Base-by-base conservation (phyloP, 2,113 vertebrate genomes). In the Equus quagga region DNA sequence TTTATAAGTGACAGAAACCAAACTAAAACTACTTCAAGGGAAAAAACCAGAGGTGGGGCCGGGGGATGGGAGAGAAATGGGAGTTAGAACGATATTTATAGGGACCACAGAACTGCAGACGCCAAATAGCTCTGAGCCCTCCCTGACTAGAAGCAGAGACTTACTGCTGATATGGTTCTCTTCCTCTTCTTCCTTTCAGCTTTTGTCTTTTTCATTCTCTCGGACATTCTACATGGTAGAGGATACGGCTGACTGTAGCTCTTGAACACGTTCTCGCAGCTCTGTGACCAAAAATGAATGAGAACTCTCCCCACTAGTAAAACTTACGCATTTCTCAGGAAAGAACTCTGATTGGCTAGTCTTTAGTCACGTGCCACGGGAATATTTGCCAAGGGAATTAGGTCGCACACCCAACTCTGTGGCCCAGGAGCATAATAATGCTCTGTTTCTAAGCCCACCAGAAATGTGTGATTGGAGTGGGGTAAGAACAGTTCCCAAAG, bases 281-380 rank as follows among this genome's bases (percentile, higher is more conserved):
- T 26, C n/a, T 49, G 33, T 56, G 56, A 41, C 49, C n/a, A 62
- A 86, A 91, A 95, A 72, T 24, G 76, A 83, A 41, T 31, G 28
- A 82, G 54, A 79, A 56, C 2, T 62, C 44, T 33, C 31, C 31
- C 23, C 17, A 76, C 12, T 14, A 41, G 81, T 58, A 76, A 93
- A 89, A 81, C 5, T 6, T 83, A 90, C 51, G 64, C 14, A 78
- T 65, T 87, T 95, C 46, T 49, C 6, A 26, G 70, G 58, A n/a
- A 64, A 91, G 46, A 67, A 49, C n/a, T 78, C 73, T 89, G 62
- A 79, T 88, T 81, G 83, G 79, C 87, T 31, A 82, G 79, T 23
- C 17, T 92, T 69, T 87, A 26, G n/a, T 78, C 79, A 56, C 8
- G 3, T n/a, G 11, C 31, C 51, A 54, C 44, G 80, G 64, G 67